Conservation (phyloP, 2,113 vertebrate genomes). For the Poeciliopsis turrubarensis region DNA sequence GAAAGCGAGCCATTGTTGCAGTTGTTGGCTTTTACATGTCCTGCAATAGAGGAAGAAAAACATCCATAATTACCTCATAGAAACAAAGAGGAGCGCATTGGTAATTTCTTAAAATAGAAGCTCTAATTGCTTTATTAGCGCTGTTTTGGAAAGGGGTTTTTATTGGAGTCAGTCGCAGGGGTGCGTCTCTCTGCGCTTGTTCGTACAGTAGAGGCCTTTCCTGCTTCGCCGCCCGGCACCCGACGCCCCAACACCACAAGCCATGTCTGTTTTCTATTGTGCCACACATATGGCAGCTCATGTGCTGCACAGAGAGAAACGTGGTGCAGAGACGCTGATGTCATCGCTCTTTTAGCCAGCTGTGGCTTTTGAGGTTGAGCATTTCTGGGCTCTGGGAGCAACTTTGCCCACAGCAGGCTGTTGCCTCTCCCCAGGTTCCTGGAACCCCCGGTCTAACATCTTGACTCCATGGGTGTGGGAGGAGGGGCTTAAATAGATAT, state of each 20-base stretch:
- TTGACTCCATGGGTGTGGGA: slow-evolving; percentile 27
- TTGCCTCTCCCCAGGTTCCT: slow-evolving; percentile 23
- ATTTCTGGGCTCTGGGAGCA: slow-evolving; percentile 45
- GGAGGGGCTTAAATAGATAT: slow-evolving; percentile 1
- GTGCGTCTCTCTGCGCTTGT: slow-evolving; percentile 16
- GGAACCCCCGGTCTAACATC: slow-evolving; percentile 34
- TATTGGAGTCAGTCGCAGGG: slow-evolving; percentile 46
- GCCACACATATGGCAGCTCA: slow-evolving; percentile 51
- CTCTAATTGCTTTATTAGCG: slow-evolving; percentile 20
- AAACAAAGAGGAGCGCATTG: slow-evolving; percentile 14
- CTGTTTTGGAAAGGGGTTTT: slow-evolving; percentile 27
- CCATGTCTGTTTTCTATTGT: slow-evolving; percentile 61
- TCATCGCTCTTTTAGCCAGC: slow-evolving; percentile 58
- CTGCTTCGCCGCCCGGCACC: not conserved
- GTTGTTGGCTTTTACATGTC: slow-evolving; percentile 41
- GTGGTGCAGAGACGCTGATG: slow-evolving; percentile 62
- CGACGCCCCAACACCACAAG: not conserved
- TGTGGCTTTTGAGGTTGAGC: slow-evolving; percentile 59
- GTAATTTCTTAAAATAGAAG: slow-evolving; percentile 13
- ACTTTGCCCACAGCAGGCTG: slow-evolving; percentile 42
- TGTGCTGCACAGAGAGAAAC: slow-evolving; percentile 44
- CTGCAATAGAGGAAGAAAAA: slow-evolving; percentile 39
- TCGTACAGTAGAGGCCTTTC: not conserved
- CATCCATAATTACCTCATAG: slow-evolving; percentile 44
- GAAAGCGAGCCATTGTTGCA: slow-evolving; percentile 61